Evolutionary conservation across 1,140 invertebrate species (phyloP), one percentile per base, ranked within the genome.

Genomic region (Apis cerana): DNA sequence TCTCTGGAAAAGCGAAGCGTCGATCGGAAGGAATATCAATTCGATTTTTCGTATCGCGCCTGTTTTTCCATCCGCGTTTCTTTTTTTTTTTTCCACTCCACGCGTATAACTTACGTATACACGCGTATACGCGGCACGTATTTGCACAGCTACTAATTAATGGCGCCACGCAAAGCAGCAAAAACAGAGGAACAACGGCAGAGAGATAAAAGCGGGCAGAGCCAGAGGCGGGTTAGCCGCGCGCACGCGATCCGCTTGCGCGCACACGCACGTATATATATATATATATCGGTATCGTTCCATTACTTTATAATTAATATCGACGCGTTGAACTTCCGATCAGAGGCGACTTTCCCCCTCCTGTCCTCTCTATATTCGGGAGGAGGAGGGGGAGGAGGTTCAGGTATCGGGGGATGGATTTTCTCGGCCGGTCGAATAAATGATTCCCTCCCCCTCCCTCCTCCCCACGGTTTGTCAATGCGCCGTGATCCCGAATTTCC

Each of bases 101-200:
- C 27, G 3, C 7, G 15, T 17, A 43, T 43, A 43, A 43, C 33
- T 43, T 43, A 43, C 33, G 33, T 43, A 43, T 7, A 43, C 5
- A 43, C 33, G 5, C 33, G 33, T 59, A 27, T 9, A 50, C 65
- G 61, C 13, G 71, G 13, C 21, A 4, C 15, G 27, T 59, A 52
- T 74, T 74, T 74, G 71, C 71, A 21, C 23, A 21, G 48, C 79
- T 64, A 58, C 52, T 75, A 67, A 81, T 75, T 81, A 75, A 67
- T 21, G 33, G 54, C 72, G 23, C 23, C 17, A 12, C 10, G 70
- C 15, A 50, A 33, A 75, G 33, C 72, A 19, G 62, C 23, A 64
- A 64, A 64, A 64, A 64, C 23, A 64, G 12, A 54, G n/a, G 1
- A 67, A 50, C 52, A 75, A 67, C 43, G 33, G 33, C 33, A 43